These are phyloP conservation scores for Zingel zingel DNA, from an alignment of 2,113 vertebrate genomes.

Conservation along the genomic window DNA sequence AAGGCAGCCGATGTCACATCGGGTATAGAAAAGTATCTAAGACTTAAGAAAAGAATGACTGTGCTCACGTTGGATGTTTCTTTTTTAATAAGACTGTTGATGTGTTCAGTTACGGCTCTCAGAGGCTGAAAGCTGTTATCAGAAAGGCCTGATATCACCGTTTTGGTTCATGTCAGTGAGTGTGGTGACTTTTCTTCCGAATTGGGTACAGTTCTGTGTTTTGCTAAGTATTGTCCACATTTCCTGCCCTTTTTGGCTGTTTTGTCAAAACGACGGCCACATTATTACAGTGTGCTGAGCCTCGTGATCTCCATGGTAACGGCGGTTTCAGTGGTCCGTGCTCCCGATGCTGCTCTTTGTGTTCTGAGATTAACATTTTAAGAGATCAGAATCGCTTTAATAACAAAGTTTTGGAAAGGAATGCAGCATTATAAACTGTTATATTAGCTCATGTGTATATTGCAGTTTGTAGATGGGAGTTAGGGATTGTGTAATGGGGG, in stretches of 20 bases:
- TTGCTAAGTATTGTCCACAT: conserved; percentile 17
- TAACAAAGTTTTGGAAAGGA: neutral
- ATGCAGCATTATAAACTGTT: neutral
- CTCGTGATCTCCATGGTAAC: conserved; percentile 1
- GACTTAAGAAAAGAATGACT: neutral
- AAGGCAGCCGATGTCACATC: neutral
- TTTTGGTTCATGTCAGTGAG: neutral
- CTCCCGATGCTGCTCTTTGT: neutral
- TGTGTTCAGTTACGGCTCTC: neutral
- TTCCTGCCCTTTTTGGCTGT: conserved; percentile 23
- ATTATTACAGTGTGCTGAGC: conserved; percentile 18
- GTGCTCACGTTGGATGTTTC: neutral
- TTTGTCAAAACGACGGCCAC: conserved; percentile 13
- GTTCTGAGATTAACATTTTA: neutral
- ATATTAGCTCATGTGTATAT: neutral
- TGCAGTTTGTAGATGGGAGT: neutral
- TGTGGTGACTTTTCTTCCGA: neutral
- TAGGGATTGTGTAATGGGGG: too few relatives aligned
- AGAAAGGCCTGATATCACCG: neutral
- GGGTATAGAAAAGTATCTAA: neutral
- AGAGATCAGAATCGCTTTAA: neutral
- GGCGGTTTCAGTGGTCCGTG: neutral
- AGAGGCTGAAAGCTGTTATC: neutral
- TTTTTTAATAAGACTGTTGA: too few relatives aligned
- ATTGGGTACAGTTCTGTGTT: conserved; percentile 1